Percentiles rank a stretch among this genome's conserved stretches.
Evolutionary conservation across 1,140 invertebrate species (phyloP).

Genomic region (Venturia canescens): DNA sequence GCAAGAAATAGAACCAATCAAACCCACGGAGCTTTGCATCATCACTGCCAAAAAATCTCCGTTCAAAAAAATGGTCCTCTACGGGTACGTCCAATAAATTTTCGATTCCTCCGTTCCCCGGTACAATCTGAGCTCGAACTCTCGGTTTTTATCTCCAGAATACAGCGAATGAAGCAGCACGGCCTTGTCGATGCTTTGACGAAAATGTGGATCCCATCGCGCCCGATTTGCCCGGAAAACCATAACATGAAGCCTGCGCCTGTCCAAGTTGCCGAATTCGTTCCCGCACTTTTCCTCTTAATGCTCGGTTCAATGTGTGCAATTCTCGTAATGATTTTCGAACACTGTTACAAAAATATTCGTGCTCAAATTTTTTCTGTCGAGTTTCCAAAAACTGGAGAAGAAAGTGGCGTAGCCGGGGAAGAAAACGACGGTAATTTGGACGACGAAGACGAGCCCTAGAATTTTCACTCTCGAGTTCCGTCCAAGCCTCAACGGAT

Average conservation of each 20-base stretch:
- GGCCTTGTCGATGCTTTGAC: constrained; percentile 55
- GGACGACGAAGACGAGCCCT: neutral
- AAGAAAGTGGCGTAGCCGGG: neutral
- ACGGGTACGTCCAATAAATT: too few relatives aligned
- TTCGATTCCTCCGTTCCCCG: too few relatives aligned
- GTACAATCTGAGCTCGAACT: too few relatives aligned
- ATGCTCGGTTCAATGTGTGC: constrained; percentile 50
- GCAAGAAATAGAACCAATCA: constrained; percentile 79
- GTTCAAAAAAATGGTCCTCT: constrained; percentile 79
- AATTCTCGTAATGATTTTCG: constrained; percentile 43
- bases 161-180: constrained; percentile 58
- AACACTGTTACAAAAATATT: constrained; percentile 38
- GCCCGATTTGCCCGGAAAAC: constrained; percentile 60
- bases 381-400: neutral
- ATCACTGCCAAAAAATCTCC: constrained; percentile 79
- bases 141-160: constrained; percentile 50
- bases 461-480: neutral
- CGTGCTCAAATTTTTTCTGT: neutral
- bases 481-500: neutral
- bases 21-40: constrained; percentile 75
- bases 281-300: constrained; percentile 61
- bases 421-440: neutral
- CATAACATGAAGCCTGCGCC: constrained; percentile 59
- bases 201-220: constrained; percentile 56
- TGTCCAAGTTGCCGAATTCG: constrained; percentile 61